Conservation (phyloP, 2,888 invertebrate genomes). For the Acrobasis consociella region DNA sequence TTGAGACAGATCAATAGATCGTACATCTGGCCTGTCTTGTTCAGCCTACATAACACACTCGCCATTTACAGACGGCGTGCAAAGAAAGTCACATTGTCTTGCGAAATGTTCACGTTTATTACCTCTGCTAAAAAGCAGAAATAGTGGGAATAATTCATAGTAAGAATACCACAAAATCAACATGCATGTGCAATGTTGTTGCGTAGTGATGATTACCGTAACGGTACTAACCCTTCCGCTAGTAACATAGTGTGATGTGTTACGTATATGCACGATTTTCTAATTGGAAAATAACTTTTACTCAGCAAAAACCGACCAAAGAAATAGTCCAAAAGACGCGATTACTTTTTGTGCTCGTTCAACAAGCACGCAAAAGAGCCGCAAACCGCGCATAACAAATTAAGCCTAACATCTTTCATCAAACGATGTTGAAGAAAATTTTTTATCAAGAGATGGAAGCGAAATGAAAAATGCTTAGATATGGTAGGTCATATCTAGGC, state of each 20-base stretch:
- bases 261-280: constrained; percentile 45
- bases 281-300: constrained; percentile 47
- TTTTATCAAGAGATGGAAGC: background rate
- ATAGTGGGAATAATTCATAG: constrained; percentile 26
- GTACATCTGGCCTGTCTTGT: constrained; percentile 62
- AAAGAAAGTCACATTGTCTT: constrained; percentile 16
- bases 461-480: background rate
- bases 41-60: constrained; percentile 36
- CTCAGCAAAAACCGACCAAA: constrained; percentile 43
- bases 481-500: background rate
- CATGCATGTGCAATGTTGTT: constrained; percentile 35
- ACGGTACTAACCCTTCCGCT: constrained; percentile 46
- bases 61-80: constrained; percentile 40
- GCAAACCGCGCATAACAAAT: constrained; percentile 19
- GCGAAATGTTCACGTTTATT: constrained; percentile 31
- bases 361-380: constrained; percentile 21
- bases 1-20: constrained; percentile 62
- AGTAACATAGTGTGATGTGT: constrained; percentile 21
- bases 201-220: constrained; percentile 37
- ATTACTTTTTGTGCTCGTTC: constrained; percentile 29
- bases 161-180: constrained; percentile 36
- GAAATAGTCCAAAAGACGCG: constrained; percentile 28
- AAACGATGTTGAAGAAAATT: background rate
- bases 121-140: constrained; percentile 12
- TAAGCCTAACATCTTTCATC: background rate